These are phyloP conservation scores for Amblyopsis rosae DNA, from an alignment of 2,113 vertebrate species.

Conservation along the genomic window DNA sequence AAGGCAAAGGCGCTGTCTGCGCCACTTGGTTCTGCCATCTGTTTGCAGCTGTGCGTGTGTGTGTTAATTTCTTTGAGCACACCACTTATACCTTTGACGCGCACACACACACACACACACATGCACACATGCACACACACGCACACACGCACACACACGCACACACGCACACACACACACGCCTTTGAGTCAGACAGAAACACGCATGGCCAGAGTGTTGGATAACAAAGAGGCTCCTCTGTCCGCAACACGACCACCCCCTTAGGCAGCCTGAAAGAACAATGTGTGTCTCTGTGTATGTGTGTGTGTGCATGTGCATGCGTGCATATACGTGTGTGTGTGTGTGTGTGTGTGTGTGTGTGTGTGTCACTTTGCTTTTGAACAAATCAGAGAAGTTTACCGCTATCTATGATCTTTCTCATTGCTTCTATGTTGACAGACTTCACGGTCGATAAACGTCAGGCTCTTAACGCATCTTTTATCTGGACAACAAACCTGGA, in stretches of 20 bases:
- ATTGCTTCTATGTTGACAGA: no score
- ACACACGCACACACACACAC: slow-evolving; percentile 11
- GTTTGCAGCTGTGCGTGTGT: slow-evolving; percentile 66
- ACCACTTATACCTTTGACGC: slow-evolving; percentile 25
- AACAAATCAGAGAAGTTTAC: no score
- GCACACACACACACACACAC: neutral
- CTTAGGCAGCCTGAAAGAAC: neutral
- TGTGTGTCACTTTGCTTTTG: neutral
- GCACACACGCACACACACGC: neutral
- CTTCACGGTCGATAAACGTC: no score
- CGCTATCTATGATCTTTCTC: no score
- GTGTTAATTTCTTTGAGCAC: slow-evolving; percentile 3
- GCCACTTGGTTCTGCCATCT: slow-evolving; percentile 55
- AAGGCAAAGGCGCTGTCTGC: slow-evolving; percentile 50
- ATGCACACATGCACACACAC: slow-evolving; percentile 3
- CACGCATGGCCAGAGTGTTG: slow-evolving; percentile 30
- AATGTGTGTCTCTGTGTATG: neutral
- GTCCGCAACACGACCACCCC: slow-evolving; percentile 14
- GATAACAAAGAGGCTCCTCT: slow-evolving; percentile 29
- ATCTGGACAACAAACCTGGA: no score
- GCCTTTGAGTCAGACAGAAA: slow-evolving; percentile 24
- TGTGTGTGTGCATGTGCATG: neutral
- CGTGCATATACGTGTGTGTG: neutral
- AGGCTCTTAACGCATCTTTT: no score
- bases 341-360: neutral